These are phyloP conservation scores for Drosophila nigricruria DNA, from an alignment of 2,888 invertebrate genomes.

Conservation along the genomic window DNA sequence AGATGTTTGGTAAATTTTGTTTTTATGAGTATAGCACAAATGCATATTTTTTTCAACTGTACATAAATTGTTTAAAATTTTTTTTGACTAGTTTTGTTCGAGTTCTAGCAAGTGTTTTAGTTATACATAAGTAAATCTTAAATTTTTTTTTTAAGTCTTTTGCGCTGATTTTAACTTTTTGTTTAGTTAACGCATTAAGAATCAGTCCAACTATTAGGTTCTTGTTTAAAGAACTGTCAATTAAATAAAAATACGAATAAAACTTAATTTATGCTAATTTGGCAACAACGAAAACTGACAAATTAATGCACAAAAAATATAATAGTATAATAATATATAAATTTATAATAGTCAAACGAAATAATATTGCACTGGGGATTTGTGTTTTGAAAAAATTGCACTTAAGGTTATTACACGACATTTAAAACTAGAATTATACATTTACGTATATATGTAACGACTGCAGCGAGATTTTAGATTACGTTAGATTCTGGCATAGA, in stretches of 20 bases:
- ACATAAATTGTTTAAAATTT: conserved; percentile 42
- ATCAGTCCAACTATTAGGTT: conserved; percentile 64
- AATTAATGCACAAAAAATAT: conserved; percentile 21
- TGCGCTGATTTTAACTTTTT: conserved; percentile 36
- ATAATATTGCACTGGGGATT: conserved; percentile 59
- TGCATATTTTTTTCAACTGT: conserved; percentile 53
- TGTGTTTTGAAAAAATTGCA: conserved; percentile 59
- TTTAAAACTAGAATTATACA: conserved; percentile 57
- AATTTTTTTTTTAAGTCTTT: conserved; percentile 13
- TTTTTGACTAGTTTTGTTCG: conserved; percentile 56
- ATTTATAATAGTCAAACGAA: conserved; percentile 25
- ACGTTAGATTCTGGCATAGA: conserved; percentile 34
- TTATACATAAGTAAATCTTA: conserved; percentile 21
- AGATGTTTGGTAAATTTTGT: not conserved
- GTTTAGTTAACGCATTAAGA: conserved; percentile 55
- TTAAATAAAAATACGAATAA: conserved; percentile 52
- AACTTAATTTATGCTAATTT: conserved; percentile 78
- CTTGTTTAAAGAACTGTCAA: conserved; percentile 24
- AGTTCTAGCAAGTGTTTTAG: conserved; percentile 65
- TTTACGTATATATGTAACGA: conserved; percentile 34
- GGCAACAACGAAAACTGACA: conserved; percentile 72
- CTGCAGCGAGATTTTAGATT: conserved; percentile 43
- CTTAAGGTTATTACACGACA: conserved; percentile 60
- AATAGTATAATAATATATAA: conserved; percentile 18
- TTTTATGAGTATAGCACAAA: conserved; percentile 22